Percentiles rank a stretch among this genome's conserved stretches.
Conservation (phyloP, 2,888 invertebrate genomes). For the Orthosia gothica region DNA sequence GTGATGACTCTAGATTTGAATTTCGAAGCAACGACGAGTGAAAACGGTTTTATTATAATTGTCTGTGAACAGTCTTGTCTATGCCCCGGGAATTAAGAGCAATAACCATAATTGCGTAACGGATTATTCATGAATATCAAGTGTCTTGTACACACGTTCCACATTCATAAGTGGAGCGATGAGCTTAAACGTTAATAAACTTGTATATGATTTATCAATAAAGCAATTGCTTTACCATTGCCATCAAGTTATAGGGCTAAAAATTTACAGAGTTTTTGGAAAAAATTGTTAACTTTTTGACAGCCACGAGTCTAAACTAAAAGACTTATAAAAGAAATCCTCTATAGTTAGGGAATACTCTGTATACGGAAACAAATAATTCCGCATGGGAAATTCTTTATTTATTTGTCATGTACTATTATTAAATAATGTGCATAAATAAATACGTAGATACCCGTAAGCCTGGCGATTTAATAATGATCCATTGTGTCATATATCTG, state of each 20-base stretch:
- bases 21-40: slow-evolving; percentile 16
- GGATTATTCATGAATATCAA: slow-evolving; percentile 67
- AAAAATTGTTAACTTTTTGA: not conserved
- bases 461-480: slow-evolving; percentile 10
- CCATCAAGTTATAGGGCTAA: slow-evolving; percentile 7
- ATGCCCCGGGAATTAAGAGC: slow-evolving; percentile 69
- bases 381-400: not conserved
- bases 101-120: slow-evolving; percentile 78
- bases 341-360: too few species aligned
- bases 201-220: slow-evolving; percentile 45
- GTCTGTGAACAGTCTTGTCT: slow-evolving; percentile 43
- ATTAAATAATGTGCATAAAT: not conserved
- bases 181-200: slow-evolving; percentile 51
- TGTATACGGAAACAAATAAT: too few species aligned
- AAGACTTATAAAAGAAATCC: not conserved
- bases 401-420: not conserved
- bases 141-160: slow-evolving; percentile 61
- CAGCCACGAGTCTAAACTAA: too few species aligned
- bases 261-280: not conserved
- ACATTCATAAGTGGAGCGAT: slow-evolving; percentile 63
- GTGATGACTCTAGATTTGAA: not conserved
- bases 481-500: slow-evolving; percentile 24
- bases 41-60: slow-evolving; percentile 36
- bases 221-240: slow-evolving; percentile 24
- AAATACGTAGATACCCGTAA: not conserved